These are phyloP conservation scores for Drosophila maculinotata DNA, from an alignment of 2,888 invertebrate genomes.

Conservation along the genomic window DNA sequence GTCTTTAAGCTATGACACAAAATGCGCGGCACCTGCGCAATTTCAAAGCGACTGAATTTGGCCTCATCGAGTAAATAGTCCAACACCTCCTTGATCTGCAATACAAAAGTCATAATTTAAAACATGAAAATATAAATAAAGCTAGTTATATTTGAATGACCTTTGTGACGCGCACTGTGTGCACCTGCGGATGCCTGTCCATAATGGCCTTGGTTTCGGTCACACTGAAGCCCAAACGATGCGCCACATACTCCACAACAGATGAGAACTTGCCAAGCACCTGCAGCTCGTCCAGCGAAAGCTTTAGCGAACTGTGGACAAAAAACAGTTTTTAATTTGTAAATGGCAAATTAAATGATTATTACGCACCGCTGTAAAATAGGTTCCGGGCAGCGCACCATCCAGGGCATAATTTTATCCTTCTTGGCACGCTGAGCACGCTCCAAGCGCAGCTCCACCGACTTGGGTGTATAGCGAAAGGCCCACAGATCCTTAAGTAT, in stretches of 20 bases:
- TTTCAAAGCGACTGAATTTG: conserved; percentile 86
- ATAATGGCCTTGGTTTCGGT: conserved; percentile 86
- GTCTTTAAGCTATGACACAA: conserved; percentile 87
- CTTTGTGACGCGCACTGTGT: conserved; percentile 87
- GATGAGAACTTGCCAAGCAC: conserved; percentile 86
- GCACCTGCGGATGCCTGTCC: conserved; percentile 86
- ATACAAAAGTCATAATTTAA: neutral
- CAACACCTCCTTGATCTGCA: conserved; percentile 87
- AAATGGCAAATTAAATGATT: no score
- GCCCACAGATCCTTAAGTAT: conserved; percentile 88
- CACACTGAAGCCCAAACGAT: conserved; percentile 86
- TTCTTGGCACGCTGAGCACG: conserved; percentile 86
- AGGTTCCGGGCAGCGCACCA: conserved; percentile 88
- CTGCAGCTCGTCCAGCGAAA: conserved; percentile 83
- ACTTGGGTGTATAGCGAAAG: conserved; percentile 87
- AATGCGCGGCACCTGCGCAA: conserved; percentile 86
- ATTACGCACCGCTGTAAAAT: conserved; percentile 86
- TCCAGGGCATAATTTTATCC: conserved; percentile 88
- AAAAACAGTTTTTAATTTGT: neutral
- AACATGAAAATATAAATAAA: neutral
- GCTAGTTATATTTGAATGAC: conserved; percentile 69
- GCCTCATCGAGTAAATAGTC: conserved; percentile 87
- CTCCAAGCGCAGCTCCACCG: conserved; percentile 86
- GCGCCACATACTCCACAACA: conserved; percentile 86
- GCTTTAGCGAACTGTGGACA: conserved; percentile 80